Evolutionary conservation across 2,888 invertebrate species (phyloP), one percentile per base, ranked within the genome.

Genomic region (Idaea straminata): DNA sequence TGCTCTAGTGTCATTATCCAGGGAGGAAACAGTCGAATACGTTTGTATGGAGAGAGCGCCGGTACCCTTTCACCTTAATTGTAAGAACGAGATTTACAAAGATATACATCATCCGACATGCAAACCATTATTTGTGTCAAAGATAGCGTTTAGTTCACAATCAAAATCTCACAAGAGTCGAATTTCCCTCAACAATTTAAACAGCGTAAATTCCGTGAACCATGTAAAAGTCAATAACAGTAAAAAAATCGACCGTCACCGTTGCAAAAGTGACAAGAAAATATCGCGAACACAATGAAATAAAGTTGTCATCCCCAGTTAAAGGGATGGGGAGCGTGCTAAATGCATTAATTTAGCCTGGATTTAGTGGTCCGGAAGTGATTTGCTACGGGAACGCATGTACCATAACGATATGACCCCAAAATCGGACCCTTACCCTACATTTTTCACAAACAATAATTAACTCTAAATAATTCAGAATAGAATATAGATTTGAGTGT

Each of bases 331-430:
- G 87, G 89, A 91, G 92, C 91, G 92, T 92, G 92, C 88, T 92
- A 92, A 92, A 92, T 91, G 91, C 92, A 92, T 92, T 92, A 92
- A 91, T 92, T 92, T 92, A 85, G 89, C 91, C 91, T 91, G 91
- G 81, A 91, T 88, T 92, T 92, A 92, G 92, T 92, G 92, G 92
- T 79, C 89, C 92, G 92, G 92, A 92, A 92, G 91, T 91, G 92
- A 92, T 92, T 92, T 92, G 92, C 91, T 86, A 91, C 92, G 92
- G 91, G 91, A 92, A 91, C 88, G 88, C 87, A 90, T 89, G 89
- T 86, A 84, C 80, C 75, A 81, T 74, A 73, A 77, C 84, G 89
- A 88, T 88, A 88, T 89, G 88, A 87, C 91, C 88, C 90, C 85
- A 82, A 79, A 83, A 82, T 47, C 13, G 47, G 47, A 47, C 47